Base-by-base conservation (phyloP, 2,888 invertebrate genomes). In the Pseudanteris insignis region DNA sequence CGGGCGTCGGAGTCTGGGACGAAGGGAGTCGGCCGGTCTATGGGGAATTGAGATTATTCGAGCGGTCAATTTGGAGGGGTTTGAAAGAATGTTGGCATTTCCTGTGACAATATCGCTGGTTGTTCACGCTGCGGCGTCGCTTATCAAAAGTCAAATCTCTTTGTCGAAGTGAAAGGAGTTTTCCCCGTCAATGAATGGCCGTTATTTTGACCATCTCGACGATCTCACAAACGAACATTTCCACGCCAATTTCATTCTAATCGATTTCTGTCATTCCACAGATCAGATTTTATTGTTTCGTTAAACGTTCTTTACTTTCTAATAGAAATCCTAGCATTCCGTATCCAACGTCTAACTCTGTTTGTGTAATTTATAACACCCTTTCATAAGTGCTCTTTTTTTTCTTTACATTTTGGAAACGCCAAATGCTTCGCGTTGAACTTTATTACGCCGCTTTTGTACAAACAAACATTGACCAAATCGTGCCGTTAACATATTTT, bases 11-110 rank as follows among this genome's bases (percentile, higher is more conserved):
- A 24, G 6, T 38, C 18, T 10, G 47, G 25, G 30, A 14, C 13
- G 9, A 9, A 33, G 54, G 46, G 46, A 25, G 30, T 25, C 37
- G 41, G 28, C 29, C n/a, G 2, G 55, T 14, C 55, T 41, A 44
- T 36, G 33, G 57, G 64, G 59, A 57, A 60, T 65, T 37, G 60
- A 50, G 57, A 63, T 65, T 59, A 63, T 63, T 57, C 55, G 62
- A 48, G 32, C 51, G 55, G 44, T 55, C 59, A 41, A 55, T 47
- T 30, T 29, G n/a, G 57, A 62, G 59, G 60, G 64, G 62, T 50
- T 46, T 48, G 59, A 44, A 63, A 57, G 60, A 65, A 60, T 53
- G 60, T 50, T 43, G 46, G 55, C 41, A 47, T 64, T 62, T 64
- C 48, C 59, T 34, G 51, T 44, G 58, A 64, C 64, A 62, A 59